Conservation (phyloP, 2,113 vertebrate genomes). For the Hyla sarda region DNA sequence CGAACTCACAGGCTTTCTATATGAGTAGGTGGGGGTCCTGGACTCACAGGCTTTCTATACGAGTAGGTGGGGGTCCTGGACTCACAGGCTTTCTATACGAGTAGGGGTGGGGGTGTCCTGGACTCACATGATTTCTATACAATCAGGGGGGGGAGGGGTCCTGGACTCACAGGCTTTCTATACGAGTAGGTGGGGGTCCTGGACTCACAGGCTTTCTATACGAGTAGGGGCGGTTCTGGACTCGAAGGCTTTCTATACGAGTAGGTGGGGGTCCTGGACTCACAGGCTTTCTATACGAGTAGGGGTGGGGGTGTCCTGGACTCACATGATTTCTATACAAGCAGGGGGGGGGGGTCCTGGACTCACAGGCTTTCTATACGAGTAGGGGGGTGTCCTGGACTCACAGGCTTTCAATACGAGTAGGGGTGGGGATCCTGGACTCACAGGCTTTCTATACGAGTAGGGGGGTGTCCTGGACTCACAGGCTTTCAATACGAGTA, state of each 20-base stretch:
- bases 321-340: background rate
- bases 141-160: background rate
- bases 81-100: background rate
- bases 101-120: background rate
- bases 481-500: background rate
- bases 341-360: background rate
- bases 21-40: background rate
- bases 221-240: background rate
- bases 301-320: background rate
- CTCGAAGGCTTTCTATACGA: background rate
- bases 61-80: background rate
- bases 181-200: background rate
- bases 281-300: background rate
- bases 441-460: background rate
- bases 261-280: background rate
- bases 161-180: background rate
- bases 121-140: background rate
- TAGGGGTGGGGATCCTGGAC: background rate
- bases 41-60: background rate
- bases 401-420: too few relatives aligned
- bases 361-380: background rate
- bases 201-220: background rate
- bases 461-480: background rate
- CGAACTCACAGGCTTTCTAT: background rate
- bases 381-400: too few relatives aligned